A percentile compares a stretch with the other conserved stretches of the same genome.
Conservation (phyloP, 2,888 invertebrate species). For the Agrotis clavis region DNA sequence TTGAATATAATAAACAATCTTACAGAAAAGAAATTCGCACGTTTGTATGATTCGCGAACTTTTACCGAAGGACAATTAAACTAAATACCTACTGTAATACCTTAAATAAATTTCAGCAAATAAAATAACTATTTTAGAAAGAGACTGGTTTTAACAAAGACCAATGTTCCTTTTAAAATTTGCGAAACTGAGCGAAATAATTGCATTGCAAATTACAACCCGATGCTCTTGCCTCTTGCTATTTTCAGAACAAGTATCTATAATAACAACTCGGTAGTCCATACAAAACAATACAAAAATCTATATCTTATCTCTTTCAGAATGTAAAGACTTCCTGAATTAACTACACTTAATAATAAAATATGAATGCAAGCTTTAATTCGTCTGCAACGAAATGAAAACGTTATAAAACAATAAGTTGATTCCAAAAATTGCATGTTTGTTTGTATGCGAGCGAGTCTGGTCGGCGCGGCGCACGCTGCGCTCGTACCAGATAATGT, state of each 20-base stretch:
- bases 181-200: neutral
- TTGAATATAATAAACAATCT: too few species aligned
- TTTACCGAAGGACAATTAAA: too few species aligned
- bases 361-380: conserved; percentile 16
- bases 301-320: neutral
- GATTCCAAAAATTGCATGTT: conserved; percentile 48
- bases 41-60: too few species aligned
- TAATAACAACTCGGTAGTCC: neutral
- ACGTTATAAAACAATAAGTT: conserved; percentile 40
- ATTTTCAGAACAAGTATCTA: neutral
- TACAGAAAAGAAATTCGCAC: too few species aligned
- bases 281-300: neutral
- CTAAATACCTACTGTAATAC: too few species aligned
- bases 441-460: conserved; percentile 34
- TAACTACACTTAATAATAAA: neutral
- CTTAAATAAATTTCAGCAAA: too few species aligned
- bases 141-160: neutral
- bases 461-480: conserved; percentile 57
- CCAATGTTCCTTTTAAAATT: neutral
- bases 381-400: conserved; percentile 30
- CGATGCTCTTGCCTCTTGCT: neutral
- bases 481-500: conserved; percentile 69
- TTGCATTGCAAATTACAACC: neutral
- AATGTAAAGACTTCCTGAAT: neutral
- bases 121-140: neutral